A percentile compares a stretch with the other conserved stretches of the same genome.
Conservation (phyloP, 2,113 vertebrate species). For the Megalops atlanticus region DNA sequence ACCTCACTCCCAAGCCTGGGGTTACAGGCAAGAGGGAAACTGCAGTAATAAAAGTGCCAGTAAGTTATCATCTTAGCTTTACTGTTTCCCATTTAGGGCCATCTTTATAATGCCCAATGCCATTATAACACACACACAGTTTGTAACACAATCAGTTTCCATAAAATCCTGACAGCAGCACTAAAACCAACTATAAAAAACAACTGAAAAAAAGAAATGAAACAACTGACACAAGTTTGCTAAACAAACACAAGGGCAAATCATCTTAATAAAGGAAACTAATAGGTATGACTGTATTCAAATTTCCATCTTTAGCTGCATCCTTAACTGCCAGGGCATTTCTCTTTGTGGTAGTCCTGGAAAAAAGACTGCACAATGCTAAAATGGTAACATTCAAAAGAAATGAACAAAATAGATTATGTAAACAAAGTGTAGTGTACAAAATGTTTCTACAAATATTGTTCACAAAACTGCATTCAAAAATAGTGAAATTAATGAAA, state of each 20-base stretch:
- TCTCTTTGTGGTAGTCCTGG: too few relatives aligned
- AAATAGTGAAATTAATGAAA: not conserved
- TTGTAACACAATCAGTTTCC: constrained; percentile 6
- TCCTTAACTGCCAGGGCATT: too few relatives aligned
- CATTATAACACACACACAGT: constrained; percentile 11
- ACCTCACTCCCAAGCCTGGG: not conserved
- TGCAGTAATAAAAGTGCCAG: constrained; percentile 24
- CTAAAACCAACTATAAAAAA: not conserved
- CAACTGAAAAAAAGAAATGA: not conserved
- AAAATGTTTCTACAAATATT: not conserved
- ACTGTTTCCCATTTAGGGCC: constrained; percentile 23
- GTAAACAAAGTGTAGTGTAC: not conserved
- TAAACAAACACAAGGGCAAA: not conserved
- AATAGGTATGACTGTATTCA: not conserved
- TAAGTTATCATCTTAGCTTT: constrained; percentile 27
- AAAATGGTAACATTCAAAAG: not conserved
- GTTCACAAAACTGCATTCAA: constrained; percentile 14
- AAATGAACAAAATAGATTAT: not conserved
- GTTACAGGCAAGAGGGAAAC: constrained; percentile 18
- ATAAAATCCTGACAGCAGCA: not conserved
- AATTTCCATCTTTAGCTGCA: too few relatives aligned
- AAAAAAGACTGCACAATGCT: not conserved
- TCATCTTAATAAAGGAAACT: too few relatives aligned
- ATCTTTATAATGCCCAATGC: constrained; percentile 17
- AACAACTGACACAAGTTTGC: not conserved